Percentiles rank a stretch among this genome's conserved stretches.
These are phyloP conservation scores for Drosophila anomelani DNA, from an alignment of 2,888 invertebrate genomes.

Conservation along the genomic window DNA sequence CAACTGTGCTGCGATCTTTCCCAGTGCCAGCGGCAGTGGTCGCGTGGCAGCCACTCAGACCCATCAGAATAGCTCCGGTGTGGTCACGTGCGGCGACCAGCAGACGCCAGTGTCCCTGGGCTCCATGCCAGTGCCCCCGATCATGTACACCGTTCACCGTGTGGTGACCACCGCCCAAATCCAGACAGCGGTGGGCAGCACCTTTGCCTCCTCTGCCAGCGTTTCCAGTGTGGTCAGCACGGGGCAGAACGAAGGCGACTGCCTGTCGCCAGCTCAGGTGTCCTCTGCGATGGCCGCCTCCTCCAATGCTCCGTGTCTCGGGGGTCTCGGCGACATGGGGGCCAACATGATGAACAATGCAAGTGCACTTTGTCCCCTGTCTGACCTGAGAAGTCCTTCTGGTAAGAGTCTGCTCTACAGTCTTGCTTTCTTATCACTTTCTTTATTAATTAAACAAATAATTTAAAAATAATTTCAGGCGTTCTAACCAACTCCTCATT, in stretches of 20 bases:
- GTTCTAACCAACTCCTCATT: slow-evolving; percentile 78
- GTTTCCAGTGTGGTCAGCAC: slow-evolving; percentile 84
- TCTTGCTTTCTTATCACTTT: neutral
- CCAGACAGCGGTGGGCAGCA: slow-evolving; percentile 83
- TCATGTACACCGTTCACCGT: slow-evolving; percentile 84
- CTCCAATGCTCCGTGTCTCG: slow-evolving; percentile 63
- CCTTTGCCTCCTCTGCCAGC: slow-evolving; percentile 84
- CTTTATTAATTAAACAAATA: neutral
- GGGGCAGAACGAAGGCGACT: slow-evolving; percentile 78
- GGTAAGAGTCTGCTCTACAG: slow-evolving; percentile 62
- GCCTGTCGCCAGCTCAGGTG: slow-evolving; percentile 64
- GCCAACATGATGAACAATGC: slow-evolving; percentile 59
- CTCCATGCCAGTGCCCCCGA: slow-evolving; percentile 79
- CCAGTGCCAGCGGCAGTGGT: slow-evolving; percentile 69
- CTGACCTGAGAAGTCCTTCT: slow-evolving; percentile 77
- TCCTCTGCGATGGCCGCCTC: slow-evolving; percentile 66
- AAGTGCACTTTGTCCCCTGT: slow-evolving; percentile 55
- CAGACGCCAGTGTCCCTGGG: slow-evolving; percentile 63
- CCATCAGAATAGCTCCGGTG: slow-evolving; percentile 65
- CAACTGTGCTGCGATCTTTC: slow-evolving; percentile 72
- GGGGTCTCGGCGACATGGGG: slow-evolving; percentile 51
- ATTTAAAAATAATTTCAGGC: slow-evolving; percentile 34
- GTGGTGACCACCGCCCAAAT: slow-evolving; percentile 85
- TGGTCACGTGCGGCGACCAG: slow-evolving; percentile 58
- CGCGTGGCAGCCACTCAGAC: slow-evolving; percentile 82